Percentiles rank a stretch among this genome's conserved stretches.
Evolutionary conservation across 2,797 vertebrate genomes (phyloP).

Genomic region (Lophius americanus): DNA sequence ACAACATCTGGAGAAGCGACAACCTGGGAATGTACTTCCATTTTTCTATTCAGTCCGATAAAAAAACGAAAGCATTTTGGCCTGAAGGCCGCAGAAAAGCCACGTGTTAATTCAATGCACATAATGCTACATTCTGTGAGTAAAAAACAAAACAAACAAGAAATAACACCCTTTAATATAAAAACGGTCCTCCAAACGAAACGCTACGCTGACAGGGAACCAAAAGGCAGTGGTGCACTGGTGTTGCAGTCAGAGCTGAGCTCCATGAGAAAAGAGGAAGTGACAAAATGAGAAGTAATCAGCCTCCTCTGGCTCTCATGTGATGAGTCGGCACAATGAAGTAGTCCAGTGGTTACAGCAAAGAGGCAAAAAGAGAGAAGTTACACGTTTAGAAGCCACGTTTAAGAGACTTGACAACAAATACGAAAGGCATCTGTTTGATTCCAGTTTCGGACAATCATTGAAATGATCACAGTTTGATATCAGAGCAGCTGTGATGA

Average conservation of each 20-base stretch:
- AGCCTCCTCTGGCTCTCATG: conserved; percentile 31
- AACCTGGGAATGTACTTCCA: conserved; percentile 53
- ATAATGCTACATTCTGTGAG: conserved; percentile 72
- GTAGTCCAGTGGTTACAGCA: conserved; percentile 72
- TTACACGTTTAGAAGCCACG: conserved; percentile 33
- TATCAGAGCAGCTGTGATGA: conserved; percentile 35
- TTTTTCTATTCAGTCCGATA: conserved; percentile 49
- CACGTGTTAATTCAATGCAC: conserved; percentile 49
- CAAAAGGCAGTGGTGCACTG: conserved; percentile 36
- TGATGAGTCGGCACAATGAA: conserved; percentile 46
- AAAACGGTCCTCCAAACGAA: conserved; percentile 34
- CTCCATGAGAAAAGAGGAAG: conserved; percentile 44
- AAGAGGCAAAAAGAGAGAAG: conserved; percentile 15
- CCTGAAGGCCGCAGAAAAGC: conserved; percentile 33
- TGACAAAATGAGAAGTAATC: conserved; percentile 45
- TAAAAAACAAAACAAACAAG: conserved; percentile 17
- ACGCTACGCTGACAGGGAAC: conserved; percentile 21
- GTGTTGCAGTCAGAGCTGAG: conserved; percentile 28
- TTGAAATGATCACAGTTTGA: conserved; percentile 63
- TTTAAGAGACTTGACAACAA: conserved; percentile 30
- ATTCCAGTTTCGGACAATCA: conserved; percentile 53
- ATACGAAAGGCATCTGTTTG: conserved; percentile 50
- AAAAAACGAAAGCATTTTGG: conserved; percentile 38
- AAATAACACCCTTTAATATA: conserved; percentile 40
- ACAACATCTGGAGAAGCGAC: conserved; percentile 32